Conservation (phyloP, 2,797 vertebrate genomes). For the Knipowitschia caucasica region DNA sequence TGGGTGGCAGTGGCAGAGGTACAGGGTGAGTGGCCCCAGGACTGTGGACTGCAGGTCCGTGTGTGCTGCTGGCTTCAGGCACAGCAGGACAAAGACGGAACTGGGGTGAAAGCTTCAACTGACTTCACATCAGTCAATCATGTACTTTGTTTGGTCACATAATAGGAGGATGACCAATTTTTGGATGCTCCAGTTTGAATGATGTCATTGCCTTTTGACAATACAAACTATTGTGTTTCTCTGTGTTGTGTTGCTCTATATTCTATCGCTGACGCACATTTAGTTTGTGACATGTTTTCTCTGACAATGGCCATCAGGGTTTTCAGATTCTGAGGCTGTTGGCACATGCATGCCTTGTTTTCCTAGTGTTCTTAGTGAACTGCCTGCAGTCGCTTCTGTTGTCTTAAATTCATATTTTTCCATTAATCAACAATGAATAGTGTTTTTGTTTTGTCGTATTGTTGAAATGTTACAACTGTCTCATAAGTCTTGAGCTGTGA, state of each 20-base stretch:
- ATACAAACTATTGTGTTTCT: not conserved
- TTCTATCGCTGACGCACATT: not conserved
- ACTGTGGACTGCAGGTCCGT: slow-evolving; percentile 2
- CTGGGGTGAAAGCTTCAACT: slow-evolving; percentile 48
- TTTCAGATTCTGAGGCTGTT: not conserved
- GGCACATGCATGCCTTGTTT: not conserved
- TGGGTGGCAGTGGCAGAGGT: slow-evolving; percentile 46
- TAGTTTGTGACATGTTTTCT: not conserved
- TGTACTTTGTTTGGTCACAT: not conserved
- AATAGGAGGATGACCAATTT: not conserved
- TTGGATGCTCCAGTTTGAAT: slow-evolving; percentile 3
- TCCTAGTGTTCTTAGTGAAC: not conserved
- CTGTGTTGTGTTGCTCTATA: not conserved
- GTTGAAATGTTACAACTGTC: not conserved
- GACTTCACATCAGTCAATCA: slow-evolving; percentile 19
- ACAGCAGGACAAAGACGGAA: slow-evolving; percentile 46
- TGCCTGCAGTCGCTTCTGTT: not conserved
- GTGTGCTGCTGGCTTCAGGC: slow-evolving; percentile 44
- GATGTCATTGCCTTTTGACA: slow-evolving; percentile 3
- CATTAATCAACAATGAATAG: not conserved
- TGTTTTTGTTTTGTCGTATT: not conserved
- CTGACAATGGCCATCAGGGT: not conserved
- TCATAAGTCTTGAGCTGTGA: no score
- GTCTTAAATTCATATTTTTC: not conserved
- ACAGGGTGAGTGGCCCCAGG: slow-evolving; percentile 39